Conservation (phyloP, 2,888 invertebrate genomes). For the Nomada goodeniana region DNA sequence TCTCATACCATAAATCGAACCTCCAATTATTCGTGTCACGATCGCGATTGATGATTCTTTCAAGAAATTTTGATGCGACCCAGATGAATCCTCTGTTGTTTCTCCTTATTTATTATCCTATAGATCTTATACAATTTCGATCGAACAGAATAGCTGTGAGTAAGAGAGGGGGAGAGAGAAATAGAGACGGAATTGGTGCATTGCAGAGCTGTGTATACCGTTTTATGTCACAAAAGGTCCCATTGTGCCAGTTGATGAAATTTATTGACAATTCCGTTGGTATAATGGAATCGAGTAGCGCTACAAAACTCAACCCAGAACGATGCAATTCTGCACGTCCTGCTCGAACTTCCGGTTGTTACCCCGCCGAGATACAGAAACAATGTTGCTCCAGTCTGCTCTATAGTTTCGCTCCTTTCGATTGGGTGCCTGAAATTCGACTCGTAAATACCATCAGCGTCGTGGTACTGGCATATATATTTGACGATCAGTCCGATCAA, state of each 20-base stretch:
- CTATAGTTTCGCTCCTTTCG: conserved; percentile 26
- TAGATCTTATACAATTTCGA: background rate
- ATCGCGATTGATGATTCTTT: conserved; percentile 10
- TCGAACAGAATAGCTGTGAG: background rate
- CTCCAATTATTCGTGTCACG: conserved; percentile 22
- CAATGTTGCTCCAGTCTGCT: conserved; percentile 26
- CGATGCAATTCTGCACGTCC: conserved; percentile 30
- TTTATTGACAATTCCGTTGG: conserved; percentile 46
- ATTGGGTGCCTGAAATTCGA: conserved; percentile 53
- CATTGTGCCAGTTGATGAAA: conserved; percentile 43
- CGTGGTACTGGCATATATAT: conserved; percentile 54
- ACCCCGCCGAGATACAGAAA: conserved; percentile 17
- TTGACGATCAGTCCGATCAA: conserved; percentile 59
- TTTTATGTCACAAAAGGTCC: conserved; percentile 20
- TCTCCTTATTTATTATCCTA: background rate
- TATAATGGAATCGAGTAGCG: conserved; percentile 20
- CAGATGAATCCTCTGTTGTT: background rate
- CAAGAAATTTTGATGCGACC: background rate
- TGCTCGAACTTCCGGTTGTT: conserved; percentile 57
- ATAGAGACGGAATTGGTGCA: too few relatives aligned
- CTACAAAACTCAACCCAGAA: conserved; percentile 19
- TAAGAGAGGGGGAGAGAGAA: too few relatives aligned
- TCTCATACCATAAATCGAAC: conserved; percentile 14
- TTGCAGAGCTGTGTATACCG: conserved; percentile 12
- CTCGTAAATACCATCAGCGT: conserved; percentile 65